Conservation (phyloP, 2,888 invertebrate species). For the Melanophora roralis region DNA sequence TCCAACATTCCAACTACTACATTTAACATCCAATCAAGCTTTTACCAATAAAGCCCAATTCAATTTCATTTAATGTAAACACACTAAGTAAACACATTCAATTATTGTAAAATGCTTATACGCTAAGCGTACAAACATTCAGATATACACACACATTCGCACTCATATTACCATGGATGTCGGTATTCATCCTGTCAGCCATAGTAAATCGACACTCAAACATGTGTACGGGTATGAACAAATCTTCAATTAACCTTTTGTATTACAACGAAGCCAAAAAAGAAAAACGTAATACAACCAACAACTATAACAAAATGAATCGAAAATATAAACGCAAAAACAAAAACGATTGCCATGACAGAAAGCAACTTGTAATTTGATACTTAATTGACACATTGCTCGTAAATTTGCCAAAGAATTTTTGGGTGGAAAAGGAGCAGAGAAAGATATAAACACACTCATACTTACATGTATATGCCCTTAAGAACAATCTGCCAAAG, state of each 20-base stretch:
- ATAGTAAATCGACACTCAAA: not conserved
- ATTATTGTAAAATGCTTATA: conserved; percentile 43
- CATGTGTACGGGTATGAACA: conserved; percentile 26
- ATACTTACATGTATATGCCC: not conserved
- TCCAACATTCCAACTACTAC: not conserved
- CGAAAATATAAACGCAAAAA: conserved; percentile 44
- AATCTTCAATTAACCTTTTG: conserved; percentile 72
- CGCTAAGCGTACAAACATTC: not conserved
- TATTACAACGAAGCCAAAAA: conserved; percentile 16
- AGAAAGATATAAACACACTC: not conserved
- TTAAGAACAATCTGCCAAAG: conserved; percentile 26
- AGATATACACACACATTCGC: too few species aligned
- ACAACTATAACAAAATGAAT: conserved; percentile 14
- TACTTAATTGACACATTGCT: conserved; percentile 77
- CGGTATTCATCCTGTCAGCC: not conserved
- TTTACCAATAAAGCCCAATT: conserved; percentile 38
- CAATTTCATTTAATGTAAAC: conserved; percentile 45
- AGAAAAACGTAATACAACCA: not conserved
- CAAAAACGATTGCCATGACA: conserved; percentile 67
- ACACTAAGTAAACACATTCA: conserved; percentile 24
- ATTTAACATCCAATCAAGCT: conserved; percentile 37
- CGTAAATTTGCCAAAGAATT: conserved; percentile 73
- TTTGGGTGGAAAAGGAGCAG: conserved; percentile 17
- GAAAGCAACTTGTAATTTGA: conserved; percentile 77
- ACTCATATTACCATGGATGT: too few species aligned